Percentiles rank a stretch among this genome's conserved stretches.
Conservation (phyloP, 1,140 invertebrate species). For the Cherax quadricarinatus region DNA sequence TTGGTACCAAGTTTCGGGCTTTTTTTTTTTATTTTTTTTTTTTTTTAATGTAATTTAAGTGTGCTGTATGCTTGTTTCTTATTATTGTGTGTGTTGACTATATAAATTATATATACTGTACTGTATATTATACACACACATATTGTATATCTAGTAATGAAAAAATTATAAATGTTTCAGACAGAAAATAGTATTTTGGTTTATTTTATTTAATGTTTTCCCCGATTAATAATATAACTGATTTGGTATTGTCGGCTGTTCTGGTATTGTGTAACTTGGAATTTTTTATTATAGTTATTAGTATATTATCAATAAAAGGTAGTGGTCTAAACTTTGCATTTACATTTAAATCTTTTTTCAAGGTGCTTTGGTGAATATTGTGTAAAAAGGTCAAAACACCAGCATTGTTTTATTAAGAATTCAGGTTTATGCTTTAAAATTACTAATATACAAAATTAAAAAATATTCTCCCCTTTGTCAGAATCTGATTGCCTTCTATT, state of each 20-base stretch:
- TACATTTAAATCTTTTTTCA: background rate
- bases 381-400: too few species aligned
- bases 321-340: background rate
- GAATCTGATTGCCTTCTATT: too few species aligned
- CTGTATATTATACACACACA: background rate
- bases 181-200: background rate
- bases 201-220: background rate
- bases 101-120: too few species aligned
- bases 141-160: background rate
- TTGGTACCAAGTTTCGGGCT: background rate
- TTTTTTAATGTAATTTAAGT: background rate
- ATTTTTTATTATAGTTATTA: background rate
- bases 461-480: too few species aligned
- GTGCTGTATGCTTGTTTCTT: too few species aligned
- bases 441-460: too few species aligned
- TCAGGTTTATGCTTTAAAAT: too few species aligned
- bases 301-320: conserved; percentile 38
- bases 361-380: background rate
- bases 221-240: background rate
- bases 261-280: background rate
- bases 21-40: background rate
- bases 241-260: background rate
- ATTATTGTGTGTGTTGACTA: too few species aligned
- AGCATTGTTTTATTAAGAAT: too few species aligned
- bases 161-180: background rate